Conservation (phyloP, 2,113 vertebrate genomes). For the Sinocyclocheilus anophthalmus region DNA sequence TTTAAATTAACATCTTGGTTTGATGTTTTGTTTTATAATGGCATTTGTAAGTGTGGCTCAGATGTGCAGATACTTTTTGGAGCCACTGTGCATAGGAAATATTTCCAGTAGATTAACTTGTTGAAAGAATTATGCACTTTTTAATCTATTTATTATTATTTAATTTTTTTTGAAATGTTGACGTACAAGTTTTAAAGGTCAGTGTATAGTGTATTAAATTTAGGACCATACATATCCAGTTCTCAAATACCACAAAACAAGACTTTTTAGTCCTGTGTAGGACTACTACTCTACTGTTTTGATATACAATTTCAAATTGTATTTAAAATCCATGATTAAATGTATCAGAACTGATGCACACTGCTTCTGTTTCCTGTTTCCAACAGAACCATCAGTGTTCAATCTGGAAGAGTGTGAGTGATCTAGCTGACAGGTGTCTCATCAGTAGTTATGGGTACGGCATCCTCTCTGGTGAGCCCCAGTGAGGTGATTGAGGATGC, state of each 20-base stretch:
- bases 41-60: not conserved
- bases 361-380: not conserved
- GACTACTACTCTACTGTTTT: not conserved
- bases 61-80: not conserved
- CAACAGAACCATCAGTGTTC: constrained; percentile 51
- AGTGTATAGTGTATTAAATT: not conserved
- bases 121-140: not conserved
- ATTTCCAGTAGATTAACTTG: not conserved
- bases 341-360: not conserved
- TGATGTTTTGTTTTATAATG: not conserved
- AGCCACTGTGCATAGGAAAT: not conserved
- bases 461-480: constrained; percentile 90
- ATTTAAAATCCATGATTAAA: not conserved
- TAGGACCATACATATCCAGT: not conserved
- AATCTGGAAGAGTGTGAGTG: constrained; percentile 38
- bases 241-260: not conserved
- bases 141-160: too few relatives aligned
- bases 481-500: constrained; percentile 94
- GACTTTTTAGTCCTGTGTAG: not conserved
- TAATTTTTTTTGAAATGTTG: not conserved
- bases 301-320: not conserved
- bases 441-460: constrained; percentile 84
- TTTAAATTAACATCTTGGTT: too few relatives aligned
- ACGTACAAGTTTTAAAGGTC: not conserved
- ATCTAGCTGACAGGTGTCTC: constrained; percentile 4